Evolutionary conservation across 2,797 vertebrate genomes (phyloP), one percentile per base, ranked within the genome.

Genomic region (Danionella dracula): DNA sequence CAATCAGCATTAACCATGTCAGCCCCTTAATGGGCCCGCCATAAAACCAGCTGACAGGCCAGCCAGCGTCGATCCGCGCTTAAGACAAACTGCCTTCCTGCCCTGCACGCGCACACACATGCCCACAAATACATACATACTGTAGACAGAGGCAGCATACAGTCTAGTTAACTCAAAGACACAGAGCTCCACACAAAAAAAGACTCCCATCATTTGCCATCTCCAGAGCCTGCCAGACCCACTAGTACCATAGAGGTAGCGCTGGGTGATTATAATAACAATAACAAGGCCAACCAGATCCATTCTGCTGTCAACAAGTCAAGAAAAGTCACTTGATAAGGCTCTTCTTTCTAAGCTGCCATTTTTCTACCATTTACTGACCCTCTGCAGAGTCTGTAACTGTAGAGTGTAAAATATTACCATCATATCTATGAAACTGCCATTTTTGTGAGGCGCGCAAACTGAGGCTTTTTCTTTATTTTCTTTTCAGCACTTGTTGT

Each of bases 1-100:
- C 84, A 90, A 90, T 89, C 85, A 89, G 83, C 83, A 85, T 89
- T 87, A 90, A 85, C 85, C 83, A 82, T 87, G 87, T 86, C 83
- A 88, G 84, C 80, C 80, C 76, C 84, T 85, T 88, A 90, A 90
- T 90, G 85, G 89, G 86, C 76, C 77, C 66, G 81, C 86, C 71
- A 67, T 88, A 88, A 88, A 87, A 85, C 75, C 81, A 72, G 81
- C 76, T 81, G 82, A 87, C 86, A 86, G 84, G 79, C 79, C 78
- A 82, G 80, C 84, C 71, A 76, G 62, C 76, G 75, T 78, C 61
- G 75, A 76, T 79, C 82, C 70, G 76, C 69, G 58, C 72, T 68
- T 66, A 78, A 85, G 84, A 86, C 78, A 85, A 83, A 86, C 78
- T 82, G 82, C 82, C 72, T 80, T 59, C 54, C 63, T 55, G 70